Evolutionary conservation across 2,888 invertebrate species (phyloP).

Genomic region (Drosophila merina): DNA sequence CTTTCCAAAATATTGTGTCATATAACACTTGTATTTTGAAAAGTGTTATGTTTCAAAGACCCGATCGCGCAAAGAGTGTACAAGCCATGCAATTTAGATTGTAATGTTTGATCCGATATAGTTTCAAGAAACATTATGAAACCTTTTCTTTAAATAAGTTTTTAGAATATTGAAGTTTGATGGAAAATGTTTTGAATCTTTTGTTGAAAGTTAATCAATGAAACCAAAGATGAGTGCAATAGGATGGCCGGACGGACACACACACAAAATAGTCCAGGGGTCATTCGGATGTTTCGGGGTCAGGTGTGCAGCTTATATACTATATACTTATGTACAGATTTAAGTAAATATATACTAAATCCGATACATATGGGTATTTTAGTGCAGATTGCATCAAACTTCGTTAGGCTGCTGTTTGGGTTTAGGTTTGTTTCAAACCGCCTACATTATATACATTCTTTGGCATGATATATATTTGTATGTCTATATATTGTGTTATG

Average conservation of each 20-base stretch:
- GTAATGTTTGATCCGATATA: too few species aligned
- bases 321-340: conserved; percentile 5
- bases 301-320: conserved; percentile 7
- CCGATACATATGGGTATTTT: conserved; percentile 1
- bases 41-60: too few species aligned
- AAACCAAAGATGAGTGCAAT: conserved; percentile 11
- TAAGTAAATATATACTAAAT: conserved; percentile 13
- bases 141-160: too few species aligned
- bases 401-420: conserved; percentile 24
- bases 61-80: too few species aligned
- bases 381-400: conserved; percentile 42
- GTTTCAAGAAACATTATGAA: too few species aligned
- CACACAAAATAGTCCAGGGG: conserved; percentile 10
- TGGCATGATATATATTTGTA: conserved; percentile 2
- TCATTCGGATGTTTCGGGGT: conserved; percentile 15
- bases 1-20: too few species aligned
- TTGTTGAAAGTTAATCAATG: conserved; percentile 7
- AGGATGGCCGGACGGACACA: conserved; percentile 2
- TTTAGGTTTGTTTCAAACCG: conserved; percentile 23
- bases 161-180: background rate
- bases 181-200: background rate
- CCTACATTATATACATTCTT: conserved; percentile 32
- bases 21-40: too few species aligned
- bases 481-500: background rate
- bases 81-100: too few species aligned